phyloP scores from a whole-genome alignment of 92 coral and sea anemone genomes.

The Micromussa lordhowensis region DNA sequence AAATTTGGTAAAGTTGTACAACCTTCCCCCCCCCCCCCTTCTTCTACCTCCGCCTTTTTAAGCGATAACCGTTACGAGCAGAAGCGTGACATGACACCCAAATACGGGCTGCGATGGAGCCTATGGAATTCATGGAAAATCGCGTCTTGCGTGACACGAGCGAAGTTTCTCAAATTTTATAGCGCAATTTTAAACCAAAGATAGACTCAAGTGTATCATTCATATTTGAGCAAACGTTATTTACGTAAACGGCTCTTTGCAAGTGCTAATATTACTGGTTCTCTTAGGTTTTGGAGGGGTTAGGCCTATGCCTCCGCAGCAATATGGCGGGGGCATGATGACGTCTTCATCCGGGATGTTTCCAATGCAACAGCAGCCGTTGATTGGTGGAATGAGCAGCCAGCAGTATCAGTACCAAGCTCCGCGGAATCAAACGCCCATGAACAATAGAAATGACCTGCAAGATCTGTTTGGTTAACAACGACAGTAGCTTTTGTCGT shows the following conservation, averaged over 20 bases:
- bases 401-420: constrained; percentile 66
- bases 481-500: not conserved
- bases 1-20: too few species aligned
- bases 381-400: constrained; percentile 46
- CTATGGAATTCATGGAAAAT: too few species aligned
- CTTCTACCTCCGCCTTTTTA: too few species aligned
- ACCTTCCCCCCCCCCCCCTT: too few species aligned
- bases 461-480: constrained; percentile 80
- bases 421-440: constrained; percentile 32
- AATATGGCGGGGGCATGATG: constrained; percentile 70
- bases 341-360: constrained; percentile 73
- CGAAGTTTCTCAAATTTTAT: too few species aligned
- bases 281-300: constrained; percentile 68
- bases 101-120: too few species aligned
- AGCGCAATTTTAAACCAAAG: too few species aligned
- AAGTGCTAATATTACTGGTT: not conserved
- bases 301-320: constrained; percentile 68
- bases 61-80: too few species aligned
- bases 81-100: too few species aligned
- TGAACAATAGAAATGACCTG: constrained; percentile 69
- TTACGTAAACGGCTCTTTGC: not conserved
- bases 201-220: not conserved
- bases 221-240: not conserved
- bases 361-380: constrained; percentile 70
- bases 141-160: too few species aligned